Evolutionary conservation across 2,797 vertebrate genomes (phyloP).

Genomic region (Anguilla anguilla): DNA sequence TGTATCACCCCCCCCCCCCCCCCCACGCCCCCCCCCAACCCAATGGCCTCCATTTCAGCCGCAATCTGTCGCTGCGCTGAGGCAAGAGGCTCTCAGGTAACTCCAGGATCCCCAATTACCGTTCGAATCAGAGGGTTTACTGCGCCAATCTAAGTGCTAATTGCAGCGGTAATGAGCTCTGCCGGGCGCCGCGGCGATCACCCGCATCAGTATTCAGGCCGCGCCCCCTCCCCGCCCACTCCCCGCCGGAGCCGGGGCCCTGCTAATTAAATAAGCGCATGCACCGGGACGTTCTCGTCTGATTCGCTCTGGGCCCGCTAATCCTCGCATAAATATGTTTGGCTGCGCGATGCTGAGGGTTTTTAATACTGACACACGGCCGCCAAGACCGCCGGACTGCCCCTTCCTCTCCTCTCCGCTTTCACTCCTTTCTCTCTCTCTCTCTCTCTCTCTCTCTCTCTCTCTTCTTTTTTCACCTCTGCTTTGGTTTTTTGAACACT

Average conservation of each 20-base stretch:
- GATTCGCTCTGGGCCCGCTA: conserved; percentile 93
- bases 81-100: conserved; percentile 83
- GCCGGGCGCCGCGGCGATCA: conserved; percentile 84
- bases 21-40: not conserved
- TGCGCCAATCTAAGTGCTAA: conserved; percentile 98
- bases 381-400: not conserved
- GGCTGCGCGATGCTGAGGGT: conserved; percentile 70
- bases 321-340: conserved; percentile 99
- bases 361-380: conserved; percentile 38
- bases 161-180: conserved; percentile 96
- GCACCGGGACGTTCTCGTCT: conserved; percentile 89
- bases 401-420: not conserved
- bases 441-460: not conserved
- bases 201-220: conserved; percentile 86
- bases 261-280: conserved; percentile 99
- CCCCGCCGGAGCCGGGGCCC: conserved; percentile 82
- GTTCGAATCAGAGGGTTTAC: conserved; percentile 90
- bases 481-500: not conserved
- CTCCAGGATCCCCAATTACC: conserved; percentile 92
- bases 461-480: not conserved
- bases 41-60: conserved; percentile 80
- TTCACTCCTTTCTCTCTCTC: not conserved
- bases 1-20: not conserved
- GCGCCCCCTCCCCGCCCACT: conserved; percentile 50
- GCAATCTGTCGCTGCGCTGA: conserved; percentile 83